Conservation (phyloP, 2,113 vertebrate species). For the Phyllostomus discolor region DNA sequence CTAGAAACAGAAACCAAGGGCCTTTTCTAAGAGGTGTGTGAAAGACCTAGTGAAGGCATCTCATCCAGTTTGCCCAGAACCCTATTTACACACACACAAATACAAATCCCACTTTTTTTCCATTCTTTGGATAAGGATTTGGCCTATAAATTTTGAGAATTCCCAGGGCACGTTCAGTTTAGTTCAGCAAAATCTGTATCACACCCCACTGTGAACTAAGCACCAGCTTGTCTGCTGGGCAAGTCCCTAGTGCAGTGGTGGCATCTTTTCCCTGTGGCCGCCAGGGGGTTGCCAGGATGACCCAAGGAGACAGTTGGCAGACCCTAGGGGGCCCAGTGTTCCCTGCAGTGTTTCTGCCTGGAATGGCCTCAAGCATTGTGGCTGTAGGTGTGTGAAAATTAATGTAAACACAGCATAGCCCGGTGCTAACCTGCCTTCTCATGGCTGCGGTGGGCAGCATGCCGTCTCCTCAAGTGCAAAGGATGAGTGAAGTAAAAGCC, state of each 20-base stretch:
- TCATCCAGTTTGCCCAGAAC: neutral
- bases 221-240: neutral
- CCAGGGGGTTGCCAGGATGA: too few species aligned
- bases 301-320: neutral
- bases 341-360: neutral
- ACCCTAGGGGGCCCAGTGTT: neutral
- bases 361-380: neutral
- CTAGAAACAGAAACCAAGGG: neutral
- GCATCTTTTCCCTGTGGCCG: neutral
- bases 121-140: neutral
- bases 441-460: neutral
- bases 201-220: neutral
- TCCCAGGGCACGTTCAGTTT: neutral
- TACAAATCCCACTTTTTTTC: neutral
- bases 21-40: neutral
- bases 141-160: neutral
- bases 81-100: neutral
- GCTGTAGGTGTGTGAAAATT: too few species aligned
- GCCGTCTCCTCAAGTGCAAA: neutral
- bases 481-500: neutral
- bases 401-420: rapidly evolving
- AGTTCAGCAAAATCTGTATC: neutral
- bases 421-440: neutral
- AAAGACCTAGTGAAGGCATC: neutral
- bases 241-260: neutral